A percentile compares a stretch with the other conserved stretches of the same genome.
These are phyloP conservation scores for Amiota communis DNA, from an alignment of 2,888 invertebrate genomes.

Conservation along the genomic window DNA sequence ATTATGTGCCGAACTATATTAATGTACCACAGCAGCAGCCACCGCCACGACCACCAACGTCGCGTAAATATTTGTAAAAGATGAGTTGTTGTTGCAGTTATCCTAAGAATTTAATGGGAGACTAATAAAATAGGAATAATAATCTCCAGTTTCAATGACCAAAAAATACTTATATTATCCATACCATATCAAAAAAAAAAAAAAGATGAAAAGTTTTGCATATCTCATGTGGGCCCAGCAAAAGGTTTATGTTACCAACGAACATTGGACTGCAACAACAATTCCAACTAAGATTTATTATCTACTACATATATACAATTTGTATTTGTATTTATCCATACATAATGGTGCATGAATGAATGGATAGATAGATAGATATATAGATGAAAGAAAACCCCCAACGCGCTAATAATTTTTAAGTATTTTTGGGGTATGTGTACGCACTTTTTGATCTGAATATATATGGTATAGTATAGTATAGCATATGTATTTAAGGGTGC, in stretches of 20 bases:
- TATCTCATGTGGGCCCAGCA: conserved; percentile 61
- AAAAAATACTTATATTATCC: conserved; percentile 45
- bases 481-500: conserved; percentile 30
- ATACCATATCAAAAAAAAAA: conserved; percentile 55
- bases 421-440: conserved; percentile 41
- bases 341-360: no score
- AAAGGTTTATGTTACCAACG: not conserved
- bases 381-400: conserved; percentile 2
- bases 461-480: conserved; percentile 6
- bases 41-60: not conserved
- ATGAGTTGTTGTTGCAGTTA: conserved; percentile 9
- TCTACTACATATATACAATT: no score
- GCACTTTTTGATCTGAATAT: conserved; percentile 37
- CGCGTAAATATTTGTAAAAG: conserved; percentile 28
- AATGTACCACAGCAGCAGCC: not conserved
- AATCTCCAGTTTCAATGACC: not conserved
- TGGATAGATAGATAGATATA: not conserved
- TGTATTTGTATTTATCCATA: no score
- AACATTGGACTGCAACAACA: conserved; percentile 5
- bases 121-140: conserved; percentile 22
- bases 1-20: not conserved
- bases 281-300: not conserved
- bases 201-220: conserved; percentile 53
- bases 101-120: conserved; percentile 33
- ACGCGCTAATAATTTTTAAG: conserved; percentile 40